Base-by-base conservation (phyloP, 2,113 vertebrate genomes). In the Suricata suricatta region DNA sequence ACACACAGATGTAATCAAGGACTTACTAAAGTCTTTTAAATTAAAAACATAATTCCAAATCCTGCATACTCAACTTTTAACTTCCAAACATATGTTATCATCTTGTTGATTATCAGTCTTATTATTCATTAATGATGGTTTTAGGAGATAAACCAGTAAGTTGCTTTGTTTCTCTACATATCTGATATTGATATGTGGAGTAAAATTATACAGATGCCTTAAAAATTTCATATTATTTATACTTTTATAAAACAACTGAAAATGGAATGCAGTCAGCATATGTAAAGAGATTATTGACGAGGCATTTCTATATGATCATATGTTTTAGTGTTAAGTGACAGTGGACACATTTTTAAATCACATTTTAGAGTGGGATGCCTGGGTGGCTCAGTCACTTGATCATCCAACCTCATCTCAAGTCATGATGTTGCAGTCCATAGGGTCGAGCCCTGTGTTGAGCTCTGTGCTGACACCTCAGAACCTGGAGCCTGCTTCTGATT, bases 11-110 rank as follows among this genome's bases (percentile, higher is more conserved):
- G 7, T 81, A 63, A 90, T 19, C 16, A 10, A 86, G 79, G n/a
- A 47, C 72, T 60, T 44, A 52, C 16, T 66, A 15, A 27, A 82
- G 23, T 68, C 57, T 54, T 80, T 80, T 95, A 17, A 71, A 79
- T 92, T 95, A 85, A 88, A 95, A 69, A 81, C 50, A 7, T 93
- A 95, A 88, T 47, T 71, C 35, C 17, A 38, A 68, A 76, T 21
- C 6, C 13, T 54, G 2, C 2, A 16, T 57, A 29, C 21, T 89
- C 27, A 92, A 71, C 21, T 72, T 85, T 86, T 74, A 91, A 82
- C 71, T 94, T 97, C 3, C 12, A 60, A 86, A 92, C 19, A 77
- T 74, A 85, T 29, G 29, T 41, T 44, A 47, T 41, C 21, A 74
- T 8, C 11, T 81, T 84, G 44, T 57, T 19, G 1, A 50, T 71